Evolutionary conservation across 2,888 invertebrate species (phyloP), one percentile per base, ranked within the genome.

Genomic region (Nasonia oneida): DNA sequence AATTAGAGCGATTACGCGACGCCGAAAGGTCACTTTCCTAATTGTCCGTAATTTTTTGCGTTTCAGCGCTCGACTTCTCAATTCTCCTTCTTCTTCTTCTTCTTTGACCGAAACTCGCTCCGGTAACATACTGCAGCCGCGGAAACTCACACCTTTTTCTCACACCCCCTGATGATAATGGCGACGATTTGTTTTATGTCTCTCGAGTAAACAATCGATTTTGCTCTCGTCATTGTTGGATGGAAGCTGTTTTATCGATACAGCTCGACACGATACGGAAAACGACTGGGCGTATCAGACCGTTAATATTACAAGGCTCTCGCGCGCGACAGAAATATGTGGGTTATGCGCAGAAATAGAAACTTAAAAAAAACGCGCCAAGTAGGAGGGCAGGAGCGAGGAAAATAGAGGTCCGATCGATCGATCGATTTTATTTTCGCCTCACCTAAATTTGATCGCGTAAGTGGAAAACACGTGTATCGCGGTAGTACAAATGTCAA

Each of bases 21-120:
- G 29, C 47, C 47, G 42, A 78, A 18, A 29, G 67, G 33, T 70
- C 79, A 79, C 79, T 79, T 70, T 79, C 15, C 67, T 79, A 79
- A 79, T 79, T 79, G 79, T 79, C 33, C 47, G 50, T 47, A 79
- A 70, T 79, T 79, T 79, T 79, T 79, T 79, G 15, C 15, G 5
- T 50, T 39, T 39, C 76, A 12, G 37, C 75, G 61, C 67, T 67
- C 29, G 67, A 33, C 33, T 67, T 33, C 33, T 33, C 33, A 2
- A 29, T 67, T 14, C 8, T 67, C 29, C 3, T 67, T 29, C 5
- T 57, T 57, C 57, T 5, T n/a, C 15, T 47, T 47, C 42, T 42
- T 42, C 6, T 39, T 42, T 10, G 47, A 47, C 47, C 47, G 57
- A n/a, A 57, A 29, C 23, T 23, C 64, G 12, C 64, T 64, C 64